Percentiles rank a stretch among this genome's conserved stretches.
phyloP scores from a whole-genome alignment of 1,140 invertebrate genomes.

The Tetraneura akinire region DNA sequence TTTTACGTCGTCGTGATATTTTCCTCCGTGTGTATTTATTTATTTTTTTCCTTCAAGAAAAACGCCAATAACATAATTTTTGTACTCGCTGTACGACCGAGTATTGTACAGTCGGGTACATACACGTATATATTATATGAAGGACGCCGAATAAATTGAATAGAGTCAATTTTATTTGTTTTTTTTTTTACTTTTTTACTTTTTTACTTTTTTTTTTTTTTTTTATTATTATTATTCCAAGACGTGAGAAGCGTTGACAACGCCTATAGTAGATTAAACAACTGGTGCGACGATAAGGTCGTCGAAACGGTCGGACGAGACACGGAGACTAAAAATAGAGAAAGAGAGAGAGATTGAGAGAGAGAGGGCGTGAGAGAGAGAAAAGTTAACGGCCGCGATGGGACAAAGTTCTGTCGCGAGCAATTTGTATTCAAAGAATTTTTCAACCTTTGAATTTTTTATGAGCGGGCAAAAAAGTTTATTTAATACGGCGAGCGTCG shows the following conservation, averaged over 20 bases:
- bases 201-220: slow-evolving; percentile 47
- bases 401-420: slow-evolving; percentile 36
- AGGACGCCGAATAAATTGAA: slow-evolving; percentile 40
- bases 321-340: neutral
- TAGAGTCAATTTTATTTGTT: slow-evolving; percentile 46
- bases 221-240: slow-evolving; percentile 49
- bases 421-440: slow-evolving; percentile 50
- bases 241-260: slow-evolving; percentile 47
- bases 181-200: slow-evolving; percentile 43
- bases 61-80: neutral
- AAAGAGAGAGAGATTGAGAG: too few relatives aligned
- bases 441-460: slow-evolving; percentile 49
- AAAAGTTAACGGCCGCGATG: slow-evolving; percentile 44
- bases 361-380: neutral
- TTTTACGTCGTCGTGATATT: too few relatives aligned
- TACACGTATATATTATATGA: neutral
- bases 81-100: too few relatives aligned
- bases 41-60: neutral
- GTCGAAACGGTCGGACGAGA: neutral
- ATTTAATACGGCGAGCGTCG: neutral
- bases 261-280: slow-evolving; percentile 35
- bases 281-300: neutral
- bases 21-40: too few relatives aligned
- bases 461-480: slow-evolving; percentile 25
- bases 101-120: neutral